Evolutionary conservation across 2,113 vertebrate genomes (phyloP).

Genomic region (Coptodon bakossiorum): DNA sequence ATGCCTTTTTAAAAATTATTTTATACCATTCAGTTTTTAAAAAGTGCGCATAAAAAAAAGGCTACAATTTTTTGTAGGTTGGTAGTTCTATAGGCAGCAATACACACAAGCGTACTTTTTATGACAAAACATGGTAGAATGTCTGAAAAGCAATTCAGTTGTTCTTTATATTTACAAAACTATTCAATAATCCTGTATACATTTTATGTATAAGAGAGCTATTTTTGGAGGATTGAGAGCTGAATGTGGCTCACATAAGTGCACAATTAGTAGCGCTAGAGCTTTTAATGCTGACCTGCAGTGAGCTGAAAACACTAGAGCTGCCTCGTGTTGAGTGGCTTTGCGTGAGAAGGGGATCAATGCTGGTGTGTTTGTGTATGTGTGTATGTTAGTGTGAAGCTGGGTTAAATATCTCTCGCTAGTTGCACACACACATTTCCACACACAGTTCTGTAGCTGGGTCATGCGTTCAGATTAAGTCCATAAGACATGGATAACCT

Average conservation of each 20-base stretch:
- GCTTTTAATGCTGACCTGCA: constrained; percentile 16
- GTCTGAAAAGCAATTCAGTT: not conserved
- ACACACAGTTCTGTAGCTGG: constrained; percentile 16
- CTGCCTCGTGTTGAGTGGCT: constrained; percentile 41
- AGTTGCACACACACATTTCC: not conserved
- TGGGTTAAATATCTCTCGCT: constrained; percentile 18
- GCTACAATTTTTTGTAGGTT: not conserved
- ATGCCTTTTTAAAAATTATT: not conserved
- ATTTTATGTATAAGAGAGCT: not conserved
- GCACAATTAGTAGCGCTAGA: constrained; percentile 11
- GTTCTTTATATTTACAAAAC: not conserved
- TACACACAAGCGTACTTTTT: not conserved
- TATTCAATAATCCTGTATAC: not conserved
- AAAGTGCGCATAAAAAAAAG: not conserved
- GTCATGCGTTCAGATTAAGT: constrained; percentile 56
- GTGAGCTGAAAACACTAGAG: constrained; percentile 18
- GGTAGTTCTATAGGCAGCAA: not conserved
- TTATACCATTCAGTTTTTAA: not conserved
- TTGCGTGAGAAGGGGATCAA: constrained; percentile 54
- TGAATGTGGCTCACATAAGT: not conserved
- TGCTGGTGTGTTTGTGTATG: not conserved
- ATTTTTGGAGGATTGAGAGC: not conserved
- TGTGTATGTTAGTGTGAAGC: constrained; percentile 17
- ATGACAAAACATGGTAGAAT: not conserved
- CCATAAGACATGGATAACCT: constrained; percentile 57